Conservation (phyloP, 2,888 invertebrate species). For the Allacma fusca region DNA sequence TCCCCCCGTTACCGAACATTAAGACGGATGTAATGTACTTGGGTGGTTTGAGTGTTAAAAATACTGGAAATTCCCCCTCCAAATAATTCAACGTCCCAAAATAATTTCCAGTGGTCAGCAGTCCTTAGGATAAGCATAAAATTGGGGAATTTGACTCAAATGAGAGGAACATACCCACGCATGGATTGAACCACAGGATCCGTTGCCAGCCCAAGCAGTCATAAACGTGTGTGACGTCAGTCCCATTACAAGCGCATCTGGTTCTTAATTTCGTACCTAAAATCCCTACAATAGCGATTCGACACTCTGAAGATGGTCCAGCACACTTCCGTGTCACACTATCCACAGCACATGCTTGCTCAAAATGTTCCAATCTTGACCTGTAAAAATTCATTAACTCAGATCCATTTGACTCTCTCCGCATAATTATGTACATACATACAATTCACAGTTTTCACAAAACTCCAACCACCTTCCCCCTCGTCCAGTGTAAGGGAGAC, state of each 20-base stretch:
- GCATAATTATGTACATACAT: no score
- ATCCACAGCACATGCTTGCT: constrained; percentile 90
- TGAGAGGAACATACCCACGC: constrained; percentile 78
- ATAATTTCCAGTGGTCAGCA: no score
- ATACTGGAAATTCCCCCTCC: no score
- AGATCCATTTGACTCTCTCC: no score
- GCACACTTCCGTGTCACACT: constrained; percentile 89
- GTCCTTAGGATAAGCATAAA: no score
- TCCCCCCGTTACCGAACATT: no score
- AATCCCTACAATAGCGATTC: constrained; percentile 84
- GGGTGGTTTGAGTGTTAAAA: no score
- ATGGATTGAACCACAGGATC: constrained; percentile 89
- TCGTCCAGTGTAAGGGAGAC: no score
- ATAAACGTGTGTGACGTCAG: constrained; percentile 83
- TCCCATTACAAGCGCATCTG: constrained; percentile 86
- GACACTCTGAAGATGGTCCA: constrained; percentile 83
- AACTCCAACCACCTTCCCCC: no score
- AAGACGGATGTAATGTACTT: no score
- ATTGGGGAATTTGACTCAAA: neutral
- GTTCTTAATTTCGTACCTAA: constrained; percentile 88
- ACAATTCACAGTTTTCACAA: no score
- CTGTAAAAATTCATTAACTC: constrained; percentile 67
- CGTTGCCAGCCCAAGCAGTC: constrained; percentile 91
- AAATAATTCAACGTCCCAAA: no score
- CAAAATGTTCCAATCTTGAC: constrained; percentile 82